These are phyloP conservation scores for Triplophysa dalaica DNA, from an alignment of 2,113 vertebrate species.

Conservation along the genomic window DNA sequence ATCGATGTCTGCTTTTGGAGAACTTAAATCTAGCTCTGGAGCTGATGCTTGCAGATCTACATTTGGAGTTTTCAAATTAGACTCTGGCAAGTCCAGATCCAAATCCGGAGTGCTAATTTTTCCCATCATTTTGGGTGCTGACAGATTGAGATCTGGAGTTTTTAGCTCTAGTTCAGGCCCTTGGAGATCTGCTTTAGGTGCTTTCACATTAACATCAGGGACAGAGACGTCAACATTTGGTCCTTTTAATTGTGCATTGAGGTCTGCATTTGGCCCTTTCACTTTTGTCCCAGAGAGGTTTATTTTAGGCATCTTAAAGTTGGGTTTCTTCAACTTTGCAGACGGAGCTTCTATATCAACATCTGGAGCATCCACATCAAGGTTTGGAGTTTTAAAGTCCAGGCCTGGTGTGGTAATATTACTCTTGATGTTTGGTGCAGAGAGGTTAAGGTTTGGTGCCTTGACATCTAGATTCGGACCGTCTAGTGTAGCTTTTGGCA, in stretches of 20 bases:
- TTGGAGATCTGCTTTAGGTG: conserved; percentile 23
- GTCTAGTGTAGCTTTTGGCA: conserved; percentile 47
- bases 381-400: conserved; percentile 45
- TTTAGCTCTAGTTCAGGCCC: conserved; percentile 32
- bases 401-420: conserved; percentile 52
- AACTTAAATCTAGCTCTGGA: conserved; percentile 43
- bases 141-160: conserved; percentile 38
- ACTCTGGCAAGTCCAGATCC: conserved; percentile 36
- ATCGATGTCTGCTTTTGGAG: conserved; percentile 57
- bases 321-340: conserved; percentile 52
- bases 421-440: conserved; percentile 55
- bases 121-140: conserved; percentile 47
- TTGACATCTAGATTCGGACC: conserved; percentile 49
- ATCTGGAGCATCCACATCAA: conserved; percentile 53
- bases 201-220: conserved; percentile 6
- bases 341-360: conserved; percentile 41
- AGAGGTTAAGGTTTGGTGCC: conserved; percentile 54
- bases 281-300: conserved; percentile 27
- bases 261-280: conserved; percentile 47
- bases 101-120: conserved; percentile 32
- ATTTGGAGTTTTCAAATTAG: conserved; percentile 47
- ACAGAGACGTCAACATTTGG: conserved; percentile 21
- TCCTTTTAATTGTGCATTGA: conserved; percentile 41
- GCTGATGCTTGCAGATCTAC: conserved; percentile 34
- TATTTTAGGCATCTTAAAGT: conserved; percentile 60